Base-by-base conservation (phyloP, 2,888 invertebrate species). In the Onchidella celtica region DNA sequence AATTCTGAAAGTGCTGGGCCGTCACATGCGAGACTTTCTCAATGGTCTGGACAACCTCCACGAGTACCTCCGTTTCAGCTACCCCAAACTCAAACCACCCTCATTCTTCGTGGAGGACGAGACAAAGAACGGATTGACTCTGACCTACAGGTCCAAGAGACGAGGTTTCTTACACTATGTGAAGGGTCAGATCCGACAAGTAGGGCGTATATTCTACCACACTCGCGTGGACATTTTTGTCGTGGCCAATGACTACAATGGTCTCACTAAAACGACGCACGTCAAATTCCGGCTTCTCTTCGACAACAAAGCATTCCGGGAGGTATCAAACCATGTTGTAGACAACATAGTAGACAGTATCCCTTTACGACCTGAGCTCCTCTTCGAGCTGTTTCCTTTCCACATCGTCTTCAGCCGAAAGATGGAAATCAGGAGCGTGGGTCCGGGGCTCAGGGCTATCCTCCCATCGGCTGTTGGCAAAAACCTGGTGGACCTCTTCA, bases 51-150 rank as follows among this genome's bases (percentile, higher is more conserved):
- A 99, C 94, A 99, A 99, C 94, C 95, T 99, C 34, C 99, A 99
- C 93, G 99, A 99, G 93, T 99, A 99, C 93, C 95, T 99, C 69
- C 97, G 98, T 93, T 98, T 98, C 94, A 98, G 97, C 77, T 98
- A 98, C 92, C 98, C 98, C 0, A 95, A 96, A 88, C 95, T 96
- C 94, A 94, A 96, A 86, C 98, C 99, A 0, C 99, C 99, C 0
- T 98, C 98, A 77, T 99, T 99, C 93, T 98, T 98, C 88, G 98
- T 98, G 91, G 98, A 98, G 93, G 97, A 98, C 91, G 99, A 99
- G 93, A 97, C 97, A 0, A 84, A 86, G 47, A 96, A 97, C 90
- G 99, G 99, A 0, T 94, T 99, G 84, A 97, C 97, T 0, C 94
- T 99, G 81, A 99, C 99, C 94, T 93, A 93, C 81, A 90, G 94